phyloP scores from a whole-genome alignment of 2,888 invertebrate genomes.

The Onchidella celtica region DNA sequence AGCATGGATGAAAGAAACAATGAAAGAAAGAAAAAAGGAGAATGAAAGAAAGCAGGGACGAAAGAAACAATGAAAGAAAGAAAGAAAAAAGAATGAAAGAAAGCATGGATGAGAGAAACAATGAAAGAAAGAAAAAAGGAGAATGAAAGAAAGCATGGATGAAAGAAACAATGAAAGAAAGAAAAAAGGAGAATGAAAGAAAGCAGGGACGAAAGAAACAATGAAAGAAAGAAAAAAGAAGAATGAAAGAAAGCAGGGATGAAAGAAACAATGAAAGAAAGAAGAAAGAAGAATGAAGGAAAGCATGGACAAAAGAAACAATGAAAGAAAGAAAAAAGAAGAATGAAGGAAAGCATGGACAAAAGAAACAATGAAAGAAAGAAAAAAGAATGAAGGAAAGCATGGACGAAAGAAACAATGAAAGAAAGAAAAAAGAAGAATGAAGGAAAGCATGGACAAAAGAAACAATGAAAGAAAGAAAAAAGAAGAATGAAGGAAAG shows the following conservation, averaged over 20 bases:
- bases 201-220: conserved; percentile 10
- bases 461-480: too few relatives aligned
- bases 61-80: background rate
- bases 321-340: background rate
- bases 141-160: conserved; percentile 15
- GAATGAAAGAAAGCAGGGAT: too few relatives aligned
- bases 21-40: background rate
- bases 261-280: too few relatives aligned
- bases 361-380: too few relatives aligned
- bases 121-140: conserved; percentile 9
- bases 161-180: background rate
- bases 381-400: too few relatives aligned
- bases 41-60: background rate
- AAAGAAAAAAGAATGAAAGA: background rate
- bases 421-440: too few relatives aligned
- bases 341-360: background rate
- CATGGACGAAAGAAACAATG: too few relatives aligned
- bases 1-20: background rate
- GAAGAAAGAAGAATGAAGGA: background rate
- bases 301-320: background rate
- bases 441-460: too few relatives aligned
- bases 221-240: background rate
- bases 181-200: conserved; percentile 18
- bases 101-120: background rate
- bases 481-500: too few relatives aligned